Evolutionary conservation across 2,797 vertebrate genomes (phyloP).

Genomic region (Cryptoprocta ferox): DNA sequence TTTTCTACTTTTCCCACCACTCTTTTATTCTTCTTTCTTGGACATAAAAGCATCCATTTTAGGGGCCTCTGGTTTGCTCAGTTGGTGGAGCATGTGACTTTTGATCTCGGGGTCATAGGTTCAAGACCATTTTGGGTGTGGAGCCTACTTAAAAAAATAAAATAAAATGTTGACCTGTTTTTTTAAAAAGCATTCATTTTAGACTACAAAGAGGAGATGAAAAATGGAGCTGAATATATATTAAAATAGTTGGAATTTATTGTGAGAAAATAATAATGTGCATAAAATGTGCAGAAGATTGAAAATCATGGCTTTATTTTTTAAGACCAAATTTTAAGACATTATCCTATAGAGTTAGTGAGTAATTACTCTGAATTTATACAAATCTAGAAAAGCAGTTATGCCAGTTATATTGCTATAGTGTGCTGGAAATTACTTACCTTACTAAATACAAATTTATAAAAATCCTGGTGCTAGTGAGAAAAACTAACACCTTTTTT

Average conservation of each 20-base stretch:
- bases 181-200: neutral
- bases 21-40: constrained; percentile 40
- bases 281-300: neutral
- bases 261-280: constrained; percentile 5
- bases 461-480: neutral
- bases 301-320: neutral
- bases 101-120: no score
- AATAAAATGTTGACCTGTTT: no score
- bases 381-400: neutral
- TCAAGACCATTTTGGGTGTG: no score
- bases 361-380: constrained; percentile 13
- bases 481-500: neutral
- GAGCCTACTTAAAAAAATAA: no score
- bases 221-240: neutral
- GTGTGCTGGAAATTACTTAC: neutral
- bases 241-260: neutral
- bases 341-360: neutral
- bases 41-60: constrained; percentile 8
- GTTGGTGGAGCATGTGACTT: no score
- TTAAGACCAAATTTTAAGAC: constrained; percentile 23
- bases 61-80: no score
- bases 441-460: neutral
- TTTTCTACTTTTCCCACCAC: constrained; percentile 2
- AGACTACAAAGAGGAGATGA: neutral
- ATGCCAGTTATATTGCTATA: neutral